phyloP scores from a whole-genome alignment of 2,888 invertebrate genomes.

The Ptilodon capucinus region DNA sequence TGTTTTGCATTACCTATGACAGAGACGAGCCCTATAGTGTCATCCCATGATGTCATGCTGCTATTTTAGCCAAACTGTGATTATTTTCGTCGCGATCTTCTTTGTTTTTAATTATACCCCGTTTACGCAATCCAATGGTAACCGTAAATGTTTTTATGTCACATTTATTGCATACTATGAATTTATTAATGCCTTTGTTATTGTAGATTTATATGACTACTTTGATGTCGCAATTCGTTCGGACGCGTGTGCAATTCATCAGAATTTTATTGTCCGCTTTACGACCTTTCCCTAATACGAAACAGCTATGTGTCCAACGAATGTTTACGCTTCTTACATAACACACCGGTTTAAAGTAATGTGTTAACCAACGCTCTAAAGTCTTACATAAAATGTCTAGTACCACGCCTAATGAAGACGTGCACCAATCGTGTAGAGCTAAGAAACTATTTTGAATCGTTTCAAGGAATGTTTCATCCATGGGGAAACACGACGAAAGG shows the following conservation, averaged over 20 bases:
- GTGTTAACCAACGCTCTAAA: constrained; percentile 8
- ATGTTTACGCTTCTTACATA: neutral
- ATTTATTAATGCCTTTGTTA: constrained; percentile 39
- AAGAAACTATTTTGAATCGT: constrained; percentile 40
- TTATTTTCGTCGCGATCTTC: constrained; percentile 4
- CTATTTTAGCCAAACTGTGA: neutral
- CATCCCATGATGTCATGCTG: neutral
- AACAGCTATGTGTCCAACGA: constrained; percentile 13
- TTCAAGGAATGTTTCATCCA: constrained; percentile 55
- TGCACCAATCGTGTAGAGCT: constrained; percentile 17
- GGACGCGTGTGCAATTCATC: constrained; percentile 45
- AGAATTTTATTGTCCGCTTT: constrained; percentile 51
- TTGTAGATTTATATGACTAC: constrained; percentile 23
- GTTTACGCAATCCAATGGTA: neutral
- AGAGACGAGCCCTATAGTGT: neutral
- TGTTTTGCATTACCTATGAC: constrained; percentile 12
- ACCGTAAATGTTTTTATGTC: constrained; percentile 30
- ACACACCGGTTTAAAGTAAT: neutral
- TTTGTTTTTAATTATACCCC: neutral
- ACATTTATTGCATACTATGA: constrained; percentile 41
- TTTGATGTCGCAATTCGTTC: constrained; percentile 38
- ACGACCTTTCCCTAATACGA: constrained; percentile 39
- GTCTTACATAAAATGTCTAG: neutral
- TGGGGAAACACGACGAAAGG: constrained; percentile 52
- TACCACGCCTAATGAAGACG: constrained; percentile 5